phyloP scores from a whole-genome alignment of 2,113 vertebrate genomes.

The Lamprotornis superbus region DNA sequence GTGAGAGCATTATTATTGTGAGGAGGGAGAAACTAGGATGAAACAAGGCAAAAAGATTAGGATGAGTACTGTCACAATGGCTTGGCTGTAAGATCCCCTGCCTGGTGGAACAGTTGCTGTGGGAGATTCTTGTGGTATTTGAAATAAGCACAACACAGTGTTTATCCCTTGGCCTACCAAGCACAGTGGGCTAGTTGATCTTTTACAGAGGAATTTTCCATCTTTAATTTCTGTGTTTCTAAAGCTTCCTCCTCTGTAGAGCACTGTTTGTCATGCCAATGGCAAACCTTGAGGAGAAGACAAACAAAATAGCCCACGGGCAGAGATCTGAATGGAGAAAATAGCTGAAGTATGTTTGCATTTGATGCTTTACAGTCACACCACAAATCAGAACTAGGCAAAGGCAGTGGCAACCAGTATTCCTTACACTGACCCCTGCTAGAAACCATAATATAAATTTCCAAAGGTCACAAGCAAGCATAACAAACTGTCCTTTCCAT shows the following conservation, averaged over 20 bases:
- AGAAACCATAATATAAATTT: neutral
- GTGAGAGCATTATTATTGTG: neutral
- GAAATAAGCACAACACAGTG: neutral
- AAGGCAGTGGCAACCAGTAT: neutral
- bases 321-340: neutral
- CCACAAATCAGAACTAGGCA: neutral
- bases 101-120: neutral
- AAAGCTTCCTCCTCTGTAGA: neutral
- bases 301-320: neutral
- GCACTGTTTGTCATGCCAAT: neutral
- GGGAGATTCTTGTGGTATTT: neutral
- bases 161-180: slow-evolving; percentile 2
- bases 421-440: neutral
- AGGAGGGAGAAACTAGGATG: neutral
- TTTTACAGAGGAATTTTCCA: slow-evolving; percentile 45
- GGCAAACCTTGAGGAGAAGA: slow-evolving; percentile 14
- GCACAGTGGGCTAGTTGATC: neutral
- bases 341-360: neutral
- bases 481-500: neutral
- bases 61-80: neutral
- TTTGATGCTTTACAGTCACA: neutral
- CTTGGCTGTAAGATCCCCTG: neutral
- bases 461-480: neutral
- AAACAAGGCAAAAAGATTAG: neutral
- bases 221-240: slow-evolving; percentile 20